Evolutionary conservation across 2,113 vertebrate species (phyloP).

Genomic region (Brachypodius melanocephalos): DNA sequence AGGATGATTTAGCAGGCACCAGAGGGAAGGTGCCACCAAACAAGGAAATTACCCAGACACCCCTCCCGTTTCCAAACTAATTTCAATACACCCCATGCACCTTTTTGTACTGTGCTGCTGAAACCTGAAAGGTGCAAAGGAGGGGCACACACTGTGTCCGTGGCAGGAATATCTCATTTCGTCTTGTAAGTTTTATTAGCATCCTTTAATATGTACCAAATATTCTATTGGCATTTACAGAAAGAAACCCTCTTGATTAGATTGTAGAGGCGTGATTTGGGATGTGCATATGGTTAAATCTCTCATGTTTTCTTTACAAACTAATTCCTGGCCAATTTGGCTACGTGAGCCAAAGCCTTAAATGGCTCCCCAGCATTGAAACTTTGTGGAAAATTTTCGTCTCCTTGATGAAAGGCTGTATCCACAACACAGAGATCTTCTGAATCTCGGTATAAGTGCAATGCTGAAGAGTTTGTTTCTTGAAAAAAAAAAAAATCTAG

Average conservation of each 20-base stretch:
- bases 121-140: neutral
- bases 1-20: slow-evolving; percentile 17
- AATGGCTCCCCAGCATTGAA: neutral
- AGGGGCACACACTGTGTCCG: neutral
- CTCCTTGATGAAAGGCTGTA: slow-evolving; percentile 9
- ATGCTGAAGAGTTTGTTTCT: neutral
- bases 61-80: neutral
- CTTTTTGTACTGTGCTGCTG: neutral
- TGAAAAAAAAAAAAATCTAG: neutral
- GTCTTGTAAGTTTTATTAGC: neutral
- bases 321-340: slow-evolving; percentile 26
- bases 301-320: slow-evolving; percentile 11
- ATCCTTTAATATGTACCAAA: neutral
- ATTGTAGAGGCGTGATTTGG: neutral
- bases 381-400: slow-evolving; percentile 20
- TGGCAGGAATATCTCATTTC: neutral
- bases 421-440: slow-evolving; percentile 10
- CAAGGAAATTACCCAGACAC: neutral
- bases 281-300: neutral
- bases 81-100: neutral
- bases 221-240: slow-evolving; percentile 1
- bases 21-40: neutral
- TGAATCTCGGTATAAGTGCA: neutral
- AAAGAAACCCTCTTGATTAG: neutral
- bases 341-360: neutral